These are phyloP conservation scores for Tautogolabrus adspersus DNA, from an alignment of 2,113 vertebrate genomes.

Conservation along the genomic window DNA sequence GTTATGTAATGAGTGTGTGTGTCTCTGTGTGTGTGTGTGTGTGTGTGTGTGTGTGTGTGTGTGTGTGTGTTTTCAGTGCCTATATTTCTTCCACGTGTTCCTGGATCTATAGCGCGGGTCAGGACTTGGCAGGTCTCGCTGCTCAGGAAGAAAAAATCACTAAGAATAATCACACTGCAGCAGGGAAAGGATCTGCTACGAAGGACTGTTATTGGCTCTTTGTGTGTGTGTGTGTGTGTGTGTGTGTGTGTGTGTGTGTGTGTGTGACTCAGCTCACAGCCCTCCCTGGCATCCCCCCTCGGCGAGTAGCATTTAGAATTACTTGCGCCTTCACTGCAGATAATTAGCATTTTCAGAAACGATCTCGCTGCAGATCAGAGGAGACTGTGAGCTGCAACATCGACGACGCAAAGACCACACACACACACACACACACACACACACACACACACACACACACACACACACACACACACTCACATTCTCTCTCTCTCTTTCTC, in stretches of 20 bases:
- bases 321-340: constrained; percentile 66
- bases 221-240: constrained; percentile 21
- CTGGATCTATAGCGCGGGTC: constrained; percentile 32
- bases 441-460: background rate
- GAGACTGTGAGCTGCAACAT: constrained; percentile 43
- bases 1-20: constrained; percentile 53
- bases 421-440: background rate
- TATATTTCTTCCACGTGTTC: constrained; percentile 27
- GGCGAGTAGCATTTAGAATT: constrained; percentile 56
- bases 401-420: background rate
- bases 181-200: constrained; percentile 55
- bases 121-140: constrained; percentile 47
- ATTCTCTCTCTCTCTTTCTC: too few species aligned
- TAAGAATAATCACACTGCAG: constrained; percentile 70
- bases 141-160: constrained; percentile 51
- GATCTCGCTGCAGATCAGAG: constrained; percentile 52
- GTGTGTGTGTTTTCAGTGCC: background rate
- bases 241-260: constrained; percentile 33
- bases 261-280: constrained; percentile 53
- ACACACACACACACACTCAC: background rate
- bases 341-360: constrained; percentile 63
- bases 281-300: constrained; percentile 43
- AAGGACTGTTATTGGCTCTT: constrained; percentile 25
- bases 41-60: background rate
- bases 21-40: background rate